These are phyloP conservation scores for Xerus inauris DNA, from an alignment of 2,113 vertebrate genomes.

Conservation along the genomic window DNA sequence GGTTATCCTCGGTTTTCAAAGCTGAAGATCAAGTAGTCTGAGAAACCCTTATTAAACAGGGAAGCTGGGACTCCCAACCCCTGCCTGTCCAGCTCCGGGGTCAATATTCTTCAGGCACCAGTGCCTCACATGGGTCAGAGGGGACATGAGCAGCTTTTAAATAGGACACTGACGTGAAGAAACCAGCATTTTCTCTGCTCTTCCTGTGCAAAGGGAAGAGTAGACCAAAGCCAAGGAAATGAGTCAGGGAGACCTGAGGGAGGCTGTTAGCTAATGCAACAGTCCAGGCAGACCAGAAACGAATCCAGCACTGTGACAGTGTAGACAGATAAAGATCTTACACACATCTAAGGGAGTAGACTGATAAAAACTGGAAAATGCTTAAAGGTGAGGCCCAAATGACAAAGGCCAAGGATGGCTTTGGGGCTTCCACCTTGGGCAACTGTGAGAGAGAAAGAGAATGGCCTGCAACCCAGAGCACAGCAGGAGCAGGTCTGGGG, in stretches of 20 bases:
- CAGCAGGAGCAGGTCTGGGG: background rate
- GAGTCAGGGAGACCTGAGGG: background rate
- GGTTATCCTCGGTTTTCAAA: background rate
- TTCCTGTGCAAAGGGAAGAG: background rate
- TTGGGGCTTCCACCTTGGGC: background rate
- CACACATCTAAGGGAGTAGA: too few relatives aligned
- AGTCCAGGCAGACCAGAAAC: background rate
- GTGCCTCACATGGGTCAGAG: background rate
- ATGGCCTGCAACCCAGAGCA: background rate
- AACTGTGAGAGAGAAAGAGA: background rate
- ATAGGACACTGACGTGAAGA: background rate
- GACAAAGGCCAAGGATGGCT: background rate
- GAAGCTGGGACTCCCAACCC: background rate
- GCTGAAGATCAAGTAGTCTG: background rate
- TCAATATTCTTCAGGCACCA: background rate
- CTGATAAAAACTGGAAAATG: background rate
- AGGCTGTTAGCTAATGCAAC: background rate
- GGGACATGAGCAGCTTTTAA: background rate
- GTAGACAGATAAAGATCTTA: background rate
- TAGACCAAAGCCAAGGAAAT: background rate
- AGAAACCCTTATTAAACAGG: background rate
- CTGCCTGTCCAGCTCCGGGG: background rate
- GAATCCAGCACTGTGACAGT: fast-evolving
- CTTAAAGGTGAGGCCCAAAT: background rate
- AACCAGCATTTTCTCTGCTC: background rate